Evolutionary conservation across 2,113 vertebrate species (phyloP).

Genomic region (Lagopus leucura): DNA sequence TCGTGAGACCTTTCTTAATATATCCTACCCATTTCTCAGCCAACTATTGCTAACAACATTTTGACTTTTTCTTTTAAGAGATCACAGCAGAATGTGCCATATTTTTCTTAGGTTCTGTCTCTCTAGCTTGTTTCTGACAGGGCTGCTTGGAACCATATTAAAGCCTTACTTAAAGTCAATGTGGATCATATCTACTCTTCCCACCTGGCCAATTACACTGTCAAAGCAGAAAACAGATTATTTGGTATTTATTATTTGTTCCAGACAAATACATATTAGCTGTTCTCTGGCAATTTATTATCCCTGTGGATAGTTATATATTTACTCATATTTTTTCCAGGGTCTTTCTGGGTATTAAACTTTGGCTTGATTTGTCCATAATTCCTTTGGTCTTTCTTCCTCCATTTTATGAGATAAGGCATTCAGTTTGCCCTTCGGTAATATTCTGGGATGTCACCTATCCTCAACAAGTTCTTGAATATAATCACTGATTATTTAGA

Average conservation of each 20-base stretch:
- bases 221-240: constrained; percentile 51
- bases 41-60: not conserved
- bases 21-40: not conserved
- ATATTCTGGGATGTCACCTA: constrained; percentile 24
- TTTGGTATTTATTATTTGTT: constrained; percentile 48
- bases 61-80: not conserved
- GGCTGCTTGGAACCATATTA: not conserved
- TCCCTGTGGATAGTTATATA: not conserved
- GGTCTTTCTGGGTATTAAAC: constrained; percentile 14
- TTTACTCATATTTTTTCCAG: not conserved
- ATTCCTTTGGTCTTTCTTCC: not conserved
- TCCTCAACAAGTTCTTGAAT: not conserved
- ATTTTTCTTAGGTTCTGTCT: not conserved
- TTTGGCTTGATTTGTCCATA: not conserved
- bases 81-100: not conserved
- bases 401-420: not conserved
- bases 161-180: not conserved
- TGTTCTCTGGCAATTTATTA: constrained; percentile 18
- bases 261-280: constrained; percentile 26
- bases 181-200: not conserved
- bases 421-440: not conserved
- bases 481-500: constrained; percentile 10
- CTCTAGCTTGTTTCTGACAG: not conserved
- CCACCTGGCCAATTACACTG: constrained; percentile 40
- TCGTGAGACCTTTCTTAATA: not conserved